phyloP scores from a whole-genome alignment of 2,888 invertebrate species.

The Epirrhoe tristata region DNA sequence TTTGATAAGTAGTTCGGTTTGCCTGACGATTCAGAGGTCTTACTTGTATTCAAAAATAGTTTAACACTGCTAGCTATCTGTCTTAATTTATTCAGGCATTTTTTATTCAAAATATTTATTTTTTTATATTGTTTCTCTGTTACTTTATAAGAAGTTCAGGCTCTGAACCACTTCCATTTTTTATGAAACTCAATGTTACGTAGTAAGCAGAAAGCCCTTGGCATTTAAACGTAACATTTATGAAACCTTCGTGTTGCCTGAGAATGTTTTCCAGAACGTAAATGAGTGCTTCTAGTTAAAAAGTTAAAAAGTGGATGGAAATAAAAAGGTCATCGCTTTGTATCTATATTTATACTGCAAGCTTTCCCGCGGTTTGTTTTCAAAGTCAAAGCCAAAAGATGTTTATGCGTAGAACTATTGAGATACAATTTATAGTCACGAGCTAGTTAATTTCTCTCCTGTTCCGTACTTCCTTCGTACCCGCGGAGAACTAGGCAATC shows the following conservation, averaged over 20 bases:
- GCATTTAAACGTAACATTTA: conserved; percentile 58
- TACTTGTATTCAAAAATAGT: no score
- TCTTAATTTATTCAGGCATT: no score
- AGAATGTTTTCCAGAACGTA: conserved; percentile 34
- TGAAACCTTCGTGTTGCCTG: conserved; percentile 45
- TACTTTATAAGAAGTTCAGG: background rate
- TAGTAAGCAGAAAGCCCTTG: conserved; percentile 53
- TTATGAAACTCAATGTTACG: conserved; percentile 33
- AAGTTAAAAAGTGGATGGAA: conserved; percentile 27
- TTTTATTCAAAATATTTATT: no score
- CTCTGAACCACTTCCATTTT: conserved; percentile 21
- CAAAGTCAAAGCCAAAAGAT: no score
- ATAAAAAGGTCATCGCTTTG: conserved; percentile 11
- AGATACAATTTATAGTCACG: no score
- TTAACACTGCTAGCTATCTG: no score
- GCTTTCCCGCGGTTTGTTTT: background rate
- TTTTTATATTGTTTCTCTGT: background rate
- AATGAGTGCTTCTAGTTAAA: conserved; percentile 25
- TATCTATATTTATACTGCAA: background rate
- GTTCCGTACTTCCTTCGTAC: no score
- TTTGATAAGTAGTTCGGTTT: no score
- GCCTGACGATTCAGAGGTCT: no score
- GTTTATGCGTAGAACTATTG: no score
- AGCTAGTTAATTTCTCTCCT: no score
- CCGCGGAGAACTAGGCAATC: no score